Evolutionary conservation across 2,888 invertebrate species (phyloP), one percentile per base, ranked within the genome.

Genomic region (Petrophora chlorosata): DNA sequence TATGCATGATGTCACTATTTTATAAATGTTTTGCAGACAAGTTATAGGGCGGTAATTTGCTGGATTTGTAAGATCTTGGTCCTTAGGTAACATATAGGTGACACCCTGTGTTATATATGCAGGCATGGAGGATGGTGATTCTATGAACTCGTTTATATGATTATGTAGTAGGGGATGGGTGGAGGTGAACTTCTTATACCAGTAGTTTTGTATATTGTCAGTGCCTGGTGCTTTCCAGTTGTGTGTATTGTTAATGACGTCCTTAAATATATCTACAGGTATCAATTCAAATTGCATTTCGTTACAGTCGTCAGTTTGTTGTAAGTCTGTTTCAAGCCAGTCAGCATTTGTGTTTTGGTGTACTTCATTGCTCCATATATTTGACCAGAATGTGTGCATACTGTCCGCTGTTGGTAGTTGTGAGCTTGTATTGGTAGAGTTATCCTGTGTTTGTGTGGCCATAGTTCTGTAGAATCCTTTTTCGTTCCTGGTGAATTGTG

Each of bases 41-140:
- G 34, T 34, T 3, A 33, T 33, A 10, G 33, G 33, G 10, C 33
- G 17, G 10, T 33, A 19, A 5, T 33, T 33, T 2, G 23, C 22
- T 13, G 34, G 34, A n/a, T 34, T 34, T n/a, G 12, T 8, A 1
- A n/a, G 0, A 12, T 34, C 16, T 7, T 12, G 7, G 8, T 34
- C 34, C 8, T 34, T 34, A n/a, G 34, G 34, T 5, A 34, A 2
- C 34, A 34, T 34, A 14, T 14, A 34, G 7, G 34, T 34, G 4
- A 14, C 7, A 1, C 35, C 35, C 4, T 5, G 14, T 5, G 35
- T 35, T 4, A 35, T 14, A 14, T 10, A 35, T 2, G 4, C 1
- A 3, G 35, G 35, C 5, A 34, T n/a, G 1, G 12, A 22, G 1
- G 5, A 3, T 3, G 22, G 34, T 8, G 19, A 13, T 8, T 34